Evolutionary conservation across 2,888 invertebrate species (phyloP).

Genomic region (Zygaena filipendulae): DNA sequence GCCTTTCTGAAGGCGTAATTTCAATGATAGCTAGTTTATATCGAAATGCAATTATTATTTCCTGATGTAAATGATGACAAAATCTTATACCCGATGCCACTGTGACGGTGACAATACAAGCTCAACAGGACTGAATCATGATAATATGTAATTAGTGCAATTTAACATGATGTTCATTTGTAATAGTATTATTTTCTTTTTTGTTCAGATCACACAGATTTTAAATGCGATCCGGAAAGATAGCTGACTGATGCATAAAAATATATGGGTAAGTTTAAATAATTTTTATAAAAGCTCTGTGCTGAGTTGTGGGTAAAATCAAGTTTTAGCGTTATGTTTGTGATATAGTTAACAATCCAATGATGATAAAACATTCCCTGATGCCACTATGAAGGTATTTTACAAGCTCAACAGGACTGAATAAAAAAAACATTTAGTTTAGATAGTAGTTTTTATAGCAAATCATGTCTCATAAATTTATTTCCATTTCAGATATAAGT

Average conservation of each 20-base stretch:
- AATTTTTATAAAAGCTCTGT: neutral
- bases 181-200: neutral
- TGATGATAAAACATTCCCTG: constrained; percentile 20
- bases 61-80: constrained; percentile 16
- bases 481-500: neutral
- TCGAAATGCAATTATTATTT: no score
- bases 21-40: no score
- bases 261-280: no score
- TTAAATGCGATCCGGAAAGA: no score
- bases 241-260: no score
- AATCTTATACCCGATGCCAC: constrained; percentile 15
- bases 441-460: neutral
- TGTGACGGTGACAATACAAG: constrained; percentile 19
- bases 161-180: neutral
- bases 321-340: neutral
- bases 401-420: constrained; percentile 24
- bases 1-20: no score
- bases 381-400: constrained; percentile 19
- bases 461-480: neutral
- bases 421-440: neutral
- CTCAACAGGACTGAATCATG: constrained; percentile 20
- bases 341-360: neutral
- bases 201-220: no score
- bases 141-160: neutral
- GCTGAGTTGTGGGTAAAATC: neutral